Percentiles rank a stretch among this genome's conserved stretches.
Conservation (phyloP, 2,797 vertebrate genomes). For the Leucoraja ocellata region DNA sequence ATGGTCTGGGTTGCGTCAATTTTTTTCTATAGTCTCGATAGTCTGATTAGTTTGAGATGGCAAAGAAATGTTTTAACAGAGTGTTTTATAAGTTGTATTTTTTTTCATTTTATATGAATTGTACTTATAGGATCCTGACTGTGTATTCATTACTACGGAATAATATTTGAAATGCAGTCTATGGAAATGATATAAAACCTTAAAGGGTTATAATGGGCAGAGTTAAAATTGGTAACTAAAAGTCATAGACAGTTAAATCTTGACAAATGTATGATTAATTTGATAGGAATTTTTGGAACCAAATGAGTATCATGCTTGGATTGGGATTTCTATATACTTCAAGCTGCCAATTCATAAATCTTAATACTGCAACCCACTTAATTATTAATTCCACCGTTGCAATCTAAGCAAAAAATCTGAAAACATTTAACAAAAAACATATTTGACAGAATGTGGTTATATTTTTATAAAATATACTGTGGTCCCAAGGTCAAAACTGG, state of each 20-base stretch:
- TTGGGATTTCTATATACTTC: background rate
- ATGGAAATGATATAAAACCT: background rate
- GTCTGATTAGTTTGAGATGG: background rate
- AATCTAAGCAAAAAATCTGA: conserved; percentile 30
- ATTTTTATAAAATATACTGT: conserved; percentile 11
- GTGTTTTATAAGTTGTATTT: background rate
- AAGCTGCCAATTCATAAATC: conserved; percentile 19
- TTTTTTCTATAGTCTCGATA: background rate
- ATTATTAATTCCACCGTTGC: conserved; percentile 31
- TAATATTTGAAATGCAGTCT: background rate
- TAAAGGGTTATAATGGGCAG: background rate
- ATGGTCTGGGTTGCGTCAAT: too few species aligned
- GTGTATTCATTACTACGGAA: background rate
- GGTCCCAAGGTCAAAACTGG: background rate
- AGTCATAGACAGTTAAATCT: conserved; percentile 3
- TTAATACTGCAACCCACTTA: background rate
- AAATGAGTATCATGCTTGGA: conserved; percentile 21
- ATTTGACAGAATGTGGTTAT: conserved; percentile 4
- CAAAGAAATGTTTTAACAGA: background rate
- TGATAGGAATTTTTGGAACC: conserved; percentile 10
- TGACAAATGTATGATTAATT: conserved; percentile 28
- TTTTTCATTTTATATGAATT: background rate
- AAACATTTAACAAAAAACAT: conserved; percentile 21
- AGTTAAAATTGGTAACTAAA: background rate
- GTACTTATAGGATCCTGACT: background rate